Evolutionary conservation across 2,888 invertebrate species (phyloP), one percentile per base, ranked within the genome.

Genomic region (Rhagophthalmus giganteus): DNA sequence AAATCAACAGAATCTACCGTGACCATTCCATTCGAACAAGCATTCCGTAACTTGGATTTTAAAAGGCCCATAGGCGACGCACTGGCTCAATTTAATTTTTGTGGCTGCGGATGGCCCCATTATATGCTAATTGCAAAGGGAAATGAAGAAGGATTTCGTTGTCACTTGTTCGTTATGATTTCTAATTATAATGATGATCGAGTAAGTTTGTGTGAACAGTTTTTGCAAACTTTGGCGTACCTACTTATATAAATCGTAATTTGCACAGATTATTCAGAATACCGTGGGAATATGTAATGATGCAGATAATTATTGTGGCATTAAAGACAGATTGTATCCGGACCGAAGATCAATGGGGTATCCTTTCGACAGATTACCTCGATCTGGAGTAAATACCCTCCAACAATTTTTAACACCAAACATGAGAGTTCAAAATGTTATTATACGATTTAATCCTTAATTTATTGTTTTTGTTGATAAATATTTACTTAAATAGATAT

Each of bases 81-180:
- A 0, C 59, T 76, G 45, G 75, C 74, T 5, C 77, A 79, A 59
- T 88, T 87, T 75, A 86, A 87, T 75, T 89, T 88, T 80, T 93
- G 92, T 75, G 91, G 91, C 52, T 93, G 92, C 65, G 90, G 91
- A 38, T 91, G 91, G 90, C 91, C 91, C 0, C 85, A 89, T 53
- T 90, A 91, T 72, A 81, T 91, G 82, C 78, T 90, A 3, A 60
- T 89, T 24, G 87, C 90, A 0, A 87, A 83, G 73, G 91, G 91
- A 2, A 84, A 72, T 2, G 65, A 78, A 0, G 77, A 80, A 48
- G 90, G 90, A 1, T 83, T 80, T 73, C 74, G 78, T 8, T 45
- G 28, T 24, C 9, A 20, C n/a, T 16, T 30, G 11, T 44, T 25
- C 20, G 25, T 35, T 14, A 39, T 20, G 27, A 28, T 28, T 15